Evolutionary conservation across 2,797 vertebrate genomes (phyloP).

Genomic region (Borostomias antarcticus): DNA sequence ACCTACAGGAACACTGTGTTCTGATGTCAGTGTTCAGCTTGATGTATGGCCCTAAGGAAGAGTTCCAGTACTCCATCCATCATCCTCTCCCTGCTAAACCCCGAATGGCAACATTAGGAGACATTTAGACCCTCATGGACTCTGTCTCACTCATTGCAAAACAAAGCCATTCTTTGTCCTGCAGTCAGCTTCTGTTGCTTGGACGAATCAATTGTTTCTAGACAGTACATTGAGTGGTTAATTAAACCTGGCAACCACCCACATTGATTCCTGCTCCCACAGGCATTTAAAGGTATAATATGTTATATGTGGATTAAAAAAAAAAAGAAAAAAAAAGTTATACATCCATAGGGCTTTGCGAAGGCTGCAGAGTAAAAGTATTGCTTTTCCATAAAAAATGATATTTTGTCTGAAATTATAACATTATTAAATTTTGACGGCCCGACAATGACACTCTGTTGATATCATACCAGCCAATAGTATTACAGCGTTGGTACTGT

Average conservation of each 20-base stretch:
- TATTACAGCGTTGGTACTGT: too few species aligned
- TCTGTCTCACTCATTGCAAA: neutral
- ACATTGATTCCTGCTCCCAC: neutral
- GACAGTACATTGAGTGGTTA: constrained; percentile 13
- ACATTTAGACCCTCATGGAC: neutral
- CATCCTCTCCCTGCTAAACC: constrained; percentile 17
- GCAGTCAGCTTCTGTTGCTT: constrained; percentile 1
- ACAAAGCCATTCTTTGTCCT: neutral
- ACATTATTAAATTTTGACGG: too few species aligned
- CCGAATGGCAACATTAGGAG: constrained; percentile 13
- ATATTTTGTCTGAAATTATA: too few species aligned
- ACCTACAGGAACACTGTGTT: constrained; percentile 29
- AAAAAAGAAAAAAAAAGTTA: too few species aligned
- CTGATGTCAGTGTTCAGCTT: constrained; percentile 41
- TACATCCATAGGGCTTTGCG: too few species aligned
- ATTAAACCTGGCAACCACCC: constrained; percentile 15
- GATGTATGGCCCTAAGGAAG: constrained; percentile 35
- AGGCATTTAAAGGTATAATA: too few species aligned
- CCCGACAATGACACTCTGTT: too few species aligned
- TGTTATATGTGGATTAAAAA: too few species aligned
- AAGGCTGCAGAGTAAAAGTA: too few species aligned
- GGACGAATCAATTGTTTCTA: constrained; percentile 3
- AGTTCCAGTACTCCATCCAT: constrained; percentile 18
- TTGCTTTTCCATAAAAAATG: too few species aligned
- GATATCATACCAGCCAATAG: too few species aligned